These are phyloP conservation scores for Corythornis vintsioides DNA, from an alignment of 2,113 vertebrate species.

Conservation along the genomic window DNA sequence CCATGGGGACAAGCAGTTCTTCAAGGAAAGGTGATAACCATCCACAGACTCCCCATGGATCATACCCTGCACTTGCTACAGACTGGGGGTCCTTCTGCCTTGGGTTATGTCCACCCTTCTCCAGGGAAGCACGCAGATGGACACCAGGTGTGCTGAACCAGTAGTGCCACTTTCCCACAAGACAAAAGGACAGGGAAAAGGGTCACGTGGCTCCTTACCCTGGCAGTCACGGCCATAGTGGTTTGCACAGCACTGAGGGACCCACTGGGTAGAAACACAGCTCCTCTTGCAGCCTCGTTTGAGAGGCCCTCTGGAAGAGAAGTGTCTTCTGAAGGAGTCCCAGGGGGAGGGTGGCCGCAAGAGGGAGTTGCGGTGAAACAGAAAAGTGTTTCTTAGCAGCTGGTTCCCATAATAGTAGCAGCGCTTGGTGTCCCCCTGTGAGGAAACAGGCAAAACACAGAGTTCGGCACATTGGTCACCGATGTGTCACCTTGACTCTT, in stretches of 20 bases:
- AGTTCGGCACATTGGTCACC: not conserved
- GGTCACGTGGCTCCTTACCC: slow-evolving; percentile 66
- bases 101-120: not conserved
- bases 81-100: not conserved
- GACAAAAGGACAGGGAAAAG: not conserved
- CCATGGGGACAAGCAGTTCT: not conserved
- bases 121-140: not conserved
- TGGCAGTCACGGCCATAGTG: slow-evolving; percentile 88
- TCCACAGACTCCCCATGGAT: not conserved
- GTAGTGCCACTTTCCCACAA: not conserved
- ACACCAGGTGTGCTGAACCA: not conserved
- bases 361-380: not conserved
- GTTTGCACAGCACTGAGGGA: slow-evolving; percentile 86
- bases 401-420: slow-evolving; percentile 33
- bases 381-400: not conserved
- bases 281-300: slow-evolving; percentile 76
- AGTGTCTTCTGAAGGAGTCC: slow-evolving; percentile 37
- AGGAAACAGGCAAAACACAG: slow-evolving; percentile 22
- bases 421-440: slow-evolving; percentile 55
- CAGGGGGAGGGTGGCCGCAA: not conserved
- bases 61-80: not conserved
- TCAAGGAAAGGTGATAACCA: not conserved
- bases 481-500: not conserved
- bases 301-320: slow-evolving; percentile 29
- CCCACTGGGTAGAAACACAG: slow-evolving; percentile 79